Base-by-base conservation (phyloP, 2,888 invertebrate genomes). In the Parnassius glacialis region DNA sequence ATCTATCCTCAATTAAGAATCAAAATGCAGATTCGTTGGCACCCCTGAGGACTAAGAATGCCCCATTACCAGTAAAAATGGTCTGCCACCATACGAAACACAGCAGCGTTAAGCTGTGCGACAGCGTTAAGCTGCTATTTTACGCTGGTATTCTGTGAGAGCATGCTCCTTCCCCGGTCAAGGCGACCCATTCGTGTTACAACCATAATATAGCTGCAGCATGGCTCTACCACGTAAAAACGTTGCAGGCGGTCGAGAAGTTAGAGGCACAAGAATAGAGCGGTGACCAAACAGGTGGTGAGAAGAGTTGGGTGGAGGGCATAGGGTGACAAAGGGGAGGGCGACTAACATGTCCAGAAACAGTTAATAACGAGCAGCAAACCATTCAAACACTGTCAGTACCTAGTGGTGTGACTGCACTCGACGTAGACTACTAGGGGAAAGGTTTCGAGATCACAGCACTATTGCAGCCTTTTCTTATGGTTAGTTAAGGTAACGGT, bases 291-390 rank as follows among this genome's bases (percentile, higher is more conserved):
- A 74, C 71, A 74, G 71, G 73, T 74, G 73, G 60, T 61, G 55
- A 55, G 42, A 53, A 73, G 75, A 73, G 73, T 80, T 79, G 79
- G 75, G 72, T 78, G 73, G 72, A 63, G 68, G 68, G 70, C 25
- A 57, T 69, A 69, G 68, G 70, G 68, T 41, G 63, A 65, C 57
- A 59, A 60, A 62, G 64, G 57, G 64, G 67, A n/a, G 81, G 76
- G 70, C 76, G 79, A 77, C 85, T 85, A 85, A 81, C 83, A 84
- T 75, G 78, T 78, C 83, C 79, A 78, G 80, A 76, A 68, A 86
- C 85, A 85, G 86, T 85, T 81, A 87, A 81, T 83, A 85, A 87
- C 90, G 90, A 89, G 91, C 90, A 90, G 92, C 92, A 90, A 90
- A 90, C 90, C 88, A 88, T 85, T 83, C 81, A 84, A 84, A 83